Base-by-base conservation (phyloP, 2,888 invertebrate species). In the Eupithecia tripunctaria region DNA sequence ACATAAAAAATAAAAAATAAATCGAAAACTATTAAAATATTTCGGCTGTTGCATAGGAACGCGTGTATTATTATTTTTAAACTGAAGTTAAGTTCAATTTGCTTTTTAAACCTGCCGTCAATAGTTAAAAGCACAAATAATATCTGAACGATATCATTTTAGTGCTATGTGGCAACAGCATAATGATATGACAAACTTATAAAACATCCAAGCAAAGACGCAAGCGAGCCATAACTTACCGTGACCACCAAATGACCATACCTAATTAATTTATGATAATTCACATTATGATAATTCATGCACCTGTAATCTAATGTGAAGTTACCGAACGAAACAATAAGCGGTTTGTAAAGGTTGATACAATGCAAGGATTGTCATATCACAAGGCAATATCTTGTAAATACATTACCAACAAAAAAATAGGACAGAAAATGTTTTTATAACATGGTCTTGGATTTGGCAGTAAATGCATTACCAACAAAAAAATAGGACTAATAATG, bases 361-460 rank as follows among this genome's bases (percentile, higher is more conserved):
- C 60, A 60, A 60, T 60, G 60, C 60, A 60, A 60, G 60, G 60
- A 60, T 60, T 15, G 18, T 3, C 29, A 18, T 25, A 60, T 60
- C 60, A 8, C 60, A 60, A 60, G 60, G 60, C 29, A 60, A 60
- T 25, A 60, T 18, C 60, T 60, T 27, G 60, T 29, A 29, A 60
- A 56, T 56, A 14, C 27, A 29, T 60, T 27, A 60, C 18, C 5
- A 25, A 14, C 21, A 51, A 21, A 21, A n/a, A 51, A 21, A 21
- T 51, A 51, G 21, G 51, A 51, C 10, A 38, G 4, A 43, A 43
- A 51, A 51, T n/a, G n/a, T n/a, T n/a, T n/a, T n/a, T n/a, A 3
- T 21, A 51, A 10, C 10, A 10, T 51, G 21, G 43, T 47, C 43
- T 47, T n/a, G 7, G n/a, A 7, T 8, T 41, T 41, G 41, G 15